Percentiles rank a stretch among this genome's conserved stretches.
phyloP scores from a whole-genome alignment of 1,140 invertebrate genomes.

The Meloidogyne hapla region DNA sequence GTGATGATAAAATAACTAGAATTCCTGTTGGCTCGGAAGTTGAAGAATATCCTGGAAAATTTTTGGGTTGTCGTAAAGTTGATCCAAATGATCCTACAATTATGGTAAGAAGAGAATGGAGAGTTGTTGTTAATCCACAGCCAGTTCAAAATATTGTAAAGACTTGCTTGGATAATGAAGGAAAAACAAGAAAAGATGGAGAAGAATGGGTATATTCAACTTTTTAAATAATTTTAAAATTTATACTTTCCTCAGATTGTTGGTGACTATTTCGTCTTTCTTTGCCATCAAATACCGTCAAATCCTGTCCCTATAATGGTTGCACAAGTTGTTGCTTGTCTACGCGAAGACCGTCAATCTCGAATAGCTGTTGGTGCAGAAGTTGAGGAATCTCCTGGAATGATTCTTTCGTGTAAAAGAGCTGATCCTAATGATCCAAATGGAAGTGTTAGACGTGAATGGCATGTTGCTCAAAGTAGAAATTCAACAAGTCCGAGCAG shows the following conservation, averaged over 20 bases:
- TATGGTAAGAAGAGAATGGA: slow-evolving; percentile 8
- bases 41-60: not conserved
- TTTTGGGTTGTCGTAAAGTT: not conserved
- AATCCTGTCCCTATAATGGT: not conserved
- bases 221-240: not conserved
- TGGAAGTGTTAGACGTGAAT: slow-evolving; percentile 1
- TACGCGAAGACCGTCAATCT: not conserved
- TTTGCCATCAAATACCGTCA: not conserved
- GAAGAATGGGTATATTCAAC: slow-evolving; percentile 8
- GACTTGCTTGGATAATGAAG: slow-evolving; percentile 13
- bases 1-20: slow-evolving; percentile 6
- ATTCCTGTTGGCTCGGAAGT: not conserved
- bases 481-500: not conserved
- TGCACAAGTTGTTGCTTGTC: slow-evolving; percentile 3
- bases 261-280: not conserved
- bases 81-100: not conserved
- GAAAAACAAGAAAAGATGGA: not conserved
- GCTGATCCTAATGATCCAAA: not conserved
- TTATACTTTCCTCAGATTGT: not conserved
- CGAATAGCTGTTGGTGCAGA: not conserved
- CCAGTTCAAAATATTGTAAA: not conserved
- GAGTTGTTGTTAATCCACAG: not conserved
- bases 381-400: not conserved
- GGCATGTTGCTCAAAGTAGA: slow-evolving; percentile 1
- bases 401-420: not conserved